phyloP scores from a whole-genome alignment of 1,140 invertebrate species.

The Archivesica marissinica region DNA sequence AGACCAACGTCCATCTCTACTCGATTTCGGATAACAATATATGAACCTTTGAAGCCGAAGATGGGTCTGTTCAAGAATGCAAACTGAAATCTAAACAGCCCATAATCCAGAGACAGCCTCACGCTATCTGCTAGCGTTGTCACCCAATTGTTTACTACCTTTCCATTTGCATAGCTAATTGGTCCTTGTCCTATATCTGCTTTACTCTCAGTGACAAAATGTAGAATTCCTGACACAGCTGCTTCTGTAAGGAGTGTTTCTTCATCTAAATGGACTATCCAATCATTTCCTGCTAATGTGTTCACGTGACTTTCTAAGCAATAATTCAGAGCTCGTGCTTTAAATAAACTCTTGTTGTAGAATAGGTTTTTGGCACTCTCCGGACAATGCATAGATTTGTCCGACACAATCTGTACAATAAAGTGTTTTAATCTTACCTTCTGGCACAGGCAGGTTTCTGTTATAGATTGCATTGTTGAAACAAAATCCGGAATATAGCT shows the following conservation, averaged over 20 bases:
- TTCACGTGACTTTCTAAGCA: slow-evolving; percentile 95
- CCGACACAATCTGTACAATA: slow-evolving; percentile 97
- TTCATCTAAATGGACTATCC: slow-evolving; percentile 99
- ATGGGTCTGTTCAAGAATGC: slow-evolving; percentile 96
- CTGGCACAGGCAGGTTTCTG: slow-evolving; percentile 93
- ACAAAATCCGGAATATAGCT: slow-evolving; percentile 97
- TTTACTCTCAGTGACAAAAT: slow-evolving; percentile 94
- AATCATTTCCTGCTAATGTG: slow-evolving; percentile 93
- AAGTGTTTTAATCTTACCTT: slow-evolving; percentile 97
- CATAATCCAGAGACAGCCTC: slow-evolving; percentile 95
- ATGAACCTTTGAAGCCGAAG: slow-evolving; percentile 95
- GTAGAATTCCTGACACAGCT: slow-evolving; percentile 93
- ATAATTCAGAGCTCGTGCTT: slow-evolving; percentile 97
- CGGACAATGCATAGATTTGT: slow-evolving; percentile 91
- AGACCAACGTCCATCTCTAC: slow-evolving; percentile 96
- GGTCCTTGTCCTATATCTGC: slow-evolving; percentile 93
- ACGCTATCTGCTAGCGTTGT: slow-evolving; percentile 98
- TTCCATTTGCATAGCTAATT: slow-evolving; percentile 97
- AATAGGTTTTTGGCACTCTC: slow-evolving; percentile 93
- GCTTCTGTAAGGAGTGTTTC: slow-evolving; percentile 97
- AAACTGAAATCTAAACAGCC: slow-evolving; percentile 96
- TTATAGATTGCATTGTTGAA: slow-evolving; percentile 93
- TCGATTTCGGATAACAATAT: slow-evolving; percentile 88
- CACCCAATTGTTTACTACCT: slow-evolving; percentile 95
- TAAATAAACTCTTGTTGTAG: slow-evolving; percentile 96